Evolutionary conservation across 2,797 vertebrate genomes (phyloP).

Genomic region (Tapirus indicus): DNA sequence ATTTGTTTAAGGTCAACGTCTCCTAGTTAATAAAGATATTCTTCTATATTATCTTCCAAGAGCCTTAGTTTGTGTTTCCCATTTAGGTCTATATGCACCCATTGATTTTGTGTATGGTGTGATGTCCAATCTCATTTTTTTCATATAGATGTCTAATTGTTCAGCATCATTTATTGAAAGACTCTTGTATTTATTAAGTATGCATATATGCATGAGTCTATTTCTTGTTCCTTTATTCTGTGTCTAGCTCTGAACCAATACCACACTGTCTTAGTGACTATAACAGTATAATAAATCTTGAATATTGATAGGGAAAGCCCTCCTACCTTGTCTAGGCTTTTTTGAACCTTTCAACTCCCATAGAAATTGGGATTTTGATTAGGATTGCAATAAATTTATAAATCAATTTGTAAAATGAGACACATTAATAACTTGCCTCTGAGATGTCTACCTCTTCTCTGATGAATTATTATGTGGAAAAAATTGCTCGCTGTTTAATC

Average conservation of each 20-base stretch:
- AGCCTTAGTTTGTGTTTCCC: neutral
- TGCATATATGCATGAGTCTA: neutral
- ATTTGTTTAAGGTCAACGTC: too few relatives aligned
- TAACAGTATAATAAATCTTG: neutral
- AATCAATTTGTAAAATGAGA: constrained; percentile 19
- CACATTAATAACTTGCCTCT: neutral
- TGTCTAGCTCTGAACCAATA: neutral
- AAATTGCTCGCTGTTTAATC: neutral
- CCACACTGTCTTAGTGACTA: neutral
- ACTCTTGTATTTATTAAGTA: neutral
- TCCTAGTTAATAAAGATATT: neutral
- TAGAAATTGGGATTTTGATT: constrained; percentile 40
- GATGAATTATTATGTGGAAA: neutral
- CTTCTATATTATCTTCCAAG: neutral
- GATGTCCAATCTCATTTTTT: neutral
- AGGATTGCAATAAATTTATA: constrained; percentile 9
- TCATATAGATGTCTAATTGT: neutral
- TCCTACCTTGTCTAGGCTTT: neutral
- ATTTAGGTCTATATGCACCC: neutral
- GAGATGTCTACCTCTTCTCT: neutral
- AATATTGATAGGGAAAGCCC: neutral
- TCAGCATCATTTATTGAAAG: neutral
- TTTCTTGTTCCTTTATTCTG: constrained; percentile 27
- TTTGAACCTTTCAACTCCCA: neutral
- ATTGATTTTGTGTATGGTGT: neutral